Percentiles rank a stretch among this genome's conserved stretches.
These are phyloP conservation scores for Apistogramma diplotaenia DNA, from an alignment of 2,113 vertebrate species.

Conservation along the genomic window DNA sequence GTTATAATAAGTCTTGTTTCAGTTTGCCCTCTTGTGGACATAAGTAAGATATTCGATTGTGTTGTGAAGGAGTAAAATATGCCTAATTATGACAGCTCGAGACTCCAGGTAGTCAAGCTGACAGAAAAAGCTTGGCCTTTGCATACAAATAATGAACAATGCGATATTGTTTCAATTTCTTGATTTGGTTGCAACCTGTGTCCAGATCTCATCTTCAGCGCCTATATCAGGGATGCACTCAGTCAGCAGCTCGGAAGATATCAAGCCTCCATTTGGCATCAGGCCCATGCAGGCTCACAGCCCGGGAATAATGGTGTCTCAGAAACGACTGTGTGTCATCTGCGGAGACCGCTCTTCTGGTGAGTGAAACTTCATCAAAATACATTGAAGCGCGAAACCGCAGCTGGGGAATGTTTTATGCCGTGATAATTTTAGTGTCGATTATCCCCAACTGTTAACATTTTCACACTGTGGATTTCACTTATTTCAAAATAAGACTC, in stretches of 20 bases:
- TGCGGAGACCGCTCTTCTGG: constrained; percentile 92
- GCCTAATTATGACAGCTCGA: background rate
- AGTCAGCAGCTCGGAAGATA: constrained; percentile 88
- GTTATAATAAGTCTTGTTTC: background rate
- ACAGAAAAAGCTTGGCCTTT: background rate
- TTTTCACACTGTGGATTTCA: background rate
- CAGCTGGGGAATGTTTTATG: background rate
- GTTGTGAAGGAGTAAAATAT: background rate
- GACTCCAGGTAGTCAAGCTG: background rate
- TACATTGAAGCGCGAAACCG: constrained; percentile 2
- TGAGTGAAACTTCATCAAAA: constrained; percentile 53
- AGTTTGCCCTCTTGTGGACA: background rate
- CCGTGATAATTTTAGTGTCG: background rate
- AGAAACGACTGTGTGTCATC: constrained; percentile 89
- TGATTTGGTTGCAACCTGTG: background rate
- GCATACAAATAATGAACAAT: background rate
- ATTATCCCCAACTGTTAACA: background rate
- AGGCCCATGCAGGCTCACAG: constrained; percentile 82
- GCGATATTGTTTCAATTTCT: background rate
- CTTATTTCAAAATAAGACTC: background rate
- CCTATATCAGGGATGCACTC: constrained; percentile 85
- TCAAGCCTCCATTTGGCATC: constrained; percentile 87
- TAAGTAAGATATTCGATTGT: background rate
- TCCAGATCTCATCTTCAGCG: constrained; percentile 86
- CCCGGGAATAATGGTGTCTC: constrained; percentile 81